These are phyloP conservation scores for Corvus cornix DNA, from an alignment of 2,113 vertebrate genomes.

Conservation along the genomic window DNA sequence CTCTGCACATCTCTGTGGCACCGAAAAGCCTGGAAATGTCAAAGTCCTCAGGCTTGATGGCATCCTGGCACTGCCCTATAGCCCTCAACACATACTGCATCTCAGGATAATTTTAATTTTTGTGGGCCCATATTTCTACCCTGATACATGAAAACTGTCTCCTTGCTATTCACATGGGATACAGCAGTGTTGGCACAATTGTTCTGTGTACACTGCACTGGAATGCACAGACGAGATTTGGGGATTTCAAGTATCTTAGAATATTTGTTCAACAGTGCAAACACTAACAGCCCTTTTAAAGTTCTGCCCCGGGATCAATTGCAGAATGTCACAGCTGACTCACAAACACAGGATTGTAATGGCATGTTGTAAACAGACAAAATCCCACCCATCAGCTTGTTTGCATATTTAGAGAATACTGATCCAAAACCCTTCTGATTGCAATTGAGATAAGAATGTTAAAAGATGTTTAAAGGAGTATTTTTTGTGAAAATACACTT, in stretches of 20 bases:
- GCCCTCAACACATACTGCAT: neutral
- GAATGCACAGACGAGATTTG: neutral
- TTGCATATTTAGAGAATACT: neutral
- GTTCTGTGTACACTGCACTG: neutral
- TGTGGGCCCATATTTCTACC: neutral
- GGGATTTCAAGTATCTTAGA: neutral
- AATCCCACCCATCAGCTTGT: neutral
- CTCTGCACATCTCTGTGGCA: neutral
- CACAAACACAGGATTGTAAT: neutral
- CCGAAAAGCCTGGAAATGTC: neutral
- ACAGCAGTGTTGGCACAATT: neutral
- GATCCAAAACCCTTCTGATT: neutral
- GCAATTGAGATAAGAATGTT: neutral
- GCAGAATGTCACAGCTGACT: neutral
- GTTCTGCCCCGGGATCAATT: neutral
- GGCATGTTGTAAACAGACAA: neutral
- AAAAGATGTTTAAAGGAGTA: neutral
- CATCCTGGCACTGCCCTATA: neutral
- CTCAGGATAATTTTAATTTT: neutral
- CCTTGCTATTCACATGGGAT: neutral
- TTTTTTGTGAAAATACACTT: neutral
- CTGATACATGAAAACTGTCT: neutral
- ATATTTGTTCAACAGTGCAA: neutral
- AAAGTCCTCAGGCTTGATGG: neutral
- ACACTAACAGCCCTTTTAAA: neutral